phyloP scores from a whole-genome alignment of 2,888 invertebrate genomes.

The Hoplodrina ambigua region DNA sequence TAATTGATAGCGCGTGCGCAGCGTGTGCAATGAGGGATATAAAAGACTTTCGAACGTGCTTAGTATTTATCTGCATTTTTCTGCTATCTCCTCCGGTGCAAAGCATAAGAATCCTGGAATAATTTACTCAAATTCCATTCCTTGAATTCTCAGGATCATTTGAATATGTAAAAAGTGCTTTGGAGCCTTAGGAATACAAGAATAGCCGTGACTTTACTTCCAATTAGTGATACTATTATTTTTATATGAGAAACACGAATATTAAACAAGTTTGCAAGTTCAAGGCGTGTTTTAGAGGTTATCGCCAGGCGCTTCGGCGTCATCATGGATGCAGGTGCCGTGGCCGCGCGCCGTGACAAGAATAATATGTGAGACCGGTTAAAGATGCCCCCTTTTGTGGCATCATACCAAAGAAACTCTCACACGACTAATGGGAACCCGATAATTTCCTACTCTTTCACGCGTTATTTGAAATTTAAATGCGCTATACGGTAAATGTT shows the following conservation, averaged over 20 bases:
- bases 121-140: constrained; percentile 39
- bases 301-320: constrained; percentile 77
- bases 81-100: constrained; percentile 37
- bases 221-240: constrained; percentile 56
- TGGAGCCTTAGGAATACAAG: constrained; percentile 26
- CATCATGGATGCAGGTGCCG: constrained; percentile 85
- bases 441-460: constrained; percentile 73
- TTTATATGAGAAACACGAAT: constrained; percentile 54
- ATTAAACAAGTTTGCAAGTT: constrained; percentile 71
- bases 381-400: constrained; percentile 79
- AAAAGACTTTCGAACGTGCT: constrained; percentile 69
- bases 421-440: constrained; percentile 69
- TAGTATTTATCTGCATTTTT: constrained; percentile 59
- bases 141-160: constrained; percentile 39
- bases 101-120: constrained; percentile 35
- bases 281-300: constrained; percentile 72
- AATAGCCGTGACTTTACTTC: constrained; percentile 52
- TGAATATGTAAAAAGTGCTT: constrained; percentile 42
- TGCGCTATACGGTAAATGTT: constrained; percentile 64
- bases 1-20: constrained; percentile 78
- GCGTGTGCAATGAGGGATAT: constrained; percentile 73
- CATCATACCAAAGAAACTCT: constrained; percentile 70
- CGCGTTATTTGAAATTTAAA: constrained; percentile 78
- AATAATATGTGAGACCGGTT: constrained; percentile 83
- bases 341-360: constrained; percentile 82